phyloP scores from a whole-genome alignment of 2,797 vertebrate species.

The Cetoscarus ocellatus region DNA sequence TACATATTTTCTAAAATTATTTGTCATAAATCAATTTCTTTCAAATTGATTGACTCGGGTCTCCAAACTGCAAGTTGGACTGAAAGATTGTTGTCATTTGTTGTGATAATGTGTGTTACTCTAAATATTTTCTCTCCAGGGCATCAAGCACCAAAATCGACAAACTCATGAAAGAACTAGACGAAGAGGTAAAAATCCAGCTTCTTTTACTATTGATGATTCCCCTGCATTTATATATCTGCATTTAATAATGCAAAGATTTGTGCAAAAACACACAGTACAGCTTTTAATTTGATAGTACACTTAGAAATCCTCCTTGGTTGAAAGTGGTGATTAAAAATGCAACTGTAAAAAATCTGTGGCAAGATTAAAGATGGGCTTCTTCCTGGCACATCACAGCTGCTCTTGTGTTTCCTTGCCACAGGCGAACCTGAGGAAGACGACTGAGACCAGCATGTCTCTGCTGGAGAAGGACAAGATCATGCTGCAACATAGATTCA shows the following conservation, averaged over 20 bases:
- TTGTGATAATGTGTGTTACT: not conserved
- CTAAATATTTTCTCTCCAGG: constrained; percentile 73
- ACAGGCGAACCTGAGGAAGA: constrained; percentile 89
- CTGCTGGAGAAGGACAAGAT: constrained; percentile 97
- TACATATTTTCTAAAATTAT: too few relatives aligned
- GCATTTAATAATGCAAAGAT: too few relatives aligned
- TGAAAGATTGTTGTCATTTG: not conserved
- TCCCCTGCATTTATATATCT: too few relatives aligned
- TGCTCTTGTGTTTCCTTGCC: constrained; percentile 40
- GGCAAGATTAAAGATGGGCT: constrained; percentile 7
- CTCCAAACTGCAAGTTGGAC: too few relatives aligned
- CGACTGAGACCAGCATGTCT: constrained; percentile 88
- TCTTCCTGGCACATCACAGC: constrained; percentile 31
- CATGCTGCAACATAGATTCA: constrained; percentile 92
- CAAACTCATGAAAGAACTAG: constrained; percentile 97
- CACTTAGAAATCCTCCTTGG: not conserved
- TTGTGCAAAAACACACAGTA: constrained; percentile 1
- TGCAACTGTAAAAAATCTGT: constrained; percentile 8
- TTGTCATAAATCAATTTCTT: too few relatives aligned
- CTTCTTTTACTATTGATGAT: not conserved
- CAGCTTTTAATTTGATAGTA: constrained; percentile 5
- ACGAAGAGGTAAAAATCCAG: constrained; percentile 91
- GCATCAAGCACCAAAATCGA: constrained; percentile 95
- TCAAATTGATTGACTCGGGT: too few relatives aligned
- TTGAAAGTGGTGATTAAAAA: not conserved